Base-by-base conservation (phyloP, 2,113 vertebrate species). In the Colinus virginianus region DNA sequence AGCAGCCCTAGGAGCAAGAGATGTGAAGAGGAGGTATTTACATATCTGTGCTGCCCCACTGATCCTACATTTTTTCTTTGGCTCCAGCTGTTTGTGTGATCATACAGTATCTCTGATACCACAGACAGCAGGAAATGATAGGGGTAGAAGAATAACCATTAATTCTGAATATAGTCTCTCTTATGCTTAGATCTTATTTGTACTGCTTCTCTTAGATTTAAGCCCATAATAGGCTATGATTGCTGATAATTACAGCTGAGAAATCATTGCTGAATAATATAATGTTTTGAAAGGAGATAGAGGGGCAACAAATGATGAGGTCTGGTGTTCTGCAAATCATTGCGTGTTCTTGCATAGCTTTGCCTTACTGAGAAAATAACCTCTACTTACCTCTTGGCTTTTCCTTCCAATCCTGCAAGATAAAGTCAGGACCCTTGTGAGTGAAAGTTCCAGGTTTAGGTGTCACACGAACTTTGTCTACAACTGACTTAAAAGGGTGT, bases 181-280 rank as follows among this genome's bases (percentile, higher is more conserved):
- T 34, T 78, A 48, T 71, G 71, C 71, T 85, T 88, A 83, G 55
- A 69, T 90, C 38, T 89, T 81, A 46, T 64, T 87, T 89, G 62
- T 87, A 48, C 75, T 48, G 34, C 69, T 94, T 88, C 34, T 83
- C 56, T 51, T 84, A 28, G 48, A 71, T 90, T 93, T 84, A 84
- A 92, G 66, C 67, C 62, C 36, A 71, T 68, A 75, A 76, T 86
- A 84, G 74, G 38, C 80, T 63, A 36, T 75, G 66, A 78, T 89
- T 93, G 68, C 68, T 84, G 84, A 84, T 81, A 95, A 93, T 93
- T 88, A 84, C 87, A 90, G 87, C 1, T 84, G 84, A 87, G 80
- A 63, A 92, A 68, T 69, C 70, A 38, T 25, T 80, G 59, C 63
- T 77, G 79, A 46, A 42, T 84, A 90, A 81, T 51, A 38, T 34